Evolutionary conservation across 1,140 invertebrate species (phyloP).

Genomic region (Ectropis grisescens): DNA sequence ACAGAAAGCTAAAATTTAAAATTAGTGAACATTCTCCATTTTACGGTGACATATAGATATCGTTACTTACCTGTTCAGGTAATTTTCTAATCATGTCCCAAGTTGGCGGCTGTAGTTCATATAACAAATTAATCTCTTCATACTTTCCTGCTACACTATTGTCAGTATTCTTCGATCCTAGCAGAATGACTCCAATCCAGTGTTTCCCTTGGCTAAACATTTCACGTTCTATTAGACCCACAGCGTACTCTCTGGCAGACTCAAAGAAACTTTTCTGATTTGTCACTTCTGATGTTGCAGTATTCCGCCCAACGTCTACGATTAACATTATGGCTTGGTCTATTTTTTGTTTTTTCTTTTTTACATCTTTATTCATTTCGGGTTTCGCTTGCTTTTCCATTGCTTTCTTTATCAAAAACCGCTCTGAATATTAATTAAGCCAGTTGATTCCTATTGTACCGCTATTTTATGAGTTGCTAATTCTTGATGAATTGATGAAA

Average conservation of each 20-base stretch:
- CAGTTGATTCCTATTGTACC: too few species aligned
- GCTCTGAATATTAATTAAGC: too few species aligned
- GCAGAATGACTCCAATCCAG: slow-evolving; percentile 42
- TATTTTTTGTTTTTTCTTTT: too few species aligned
- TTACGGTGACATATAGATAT: too few species aligned
- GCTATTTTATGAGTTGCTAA: too few species aligned
- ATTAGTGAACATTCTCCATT: too few species aligned
- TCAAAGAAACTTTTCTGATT: slow-evolving; percentile 43
- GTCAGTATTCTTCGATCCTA: slow-evolving; percentile 50
- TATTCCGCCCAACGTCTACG: slow-evolving; percentile 51
- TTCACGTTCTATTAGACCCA: slow-evolving; percentile 54
- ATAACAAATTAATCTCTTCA: slow-evolving; percentile 33
- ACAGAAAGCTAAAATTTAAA: too few species aligned
- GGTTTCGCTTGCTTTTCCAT: too few species aligned
- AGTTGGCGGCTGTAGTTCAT: slow-evolving; percentile 32
- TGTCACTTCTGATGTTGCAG: slow-evolving; percentile 27
- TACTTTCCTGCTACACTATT: slow-evolving; percentile 41
- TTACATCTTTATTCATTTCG: too few species aligned
- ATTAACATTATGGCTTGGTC: slow-evolving; percentile 53
- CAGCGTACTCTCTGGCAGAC: slow-evolving; percentile 34
- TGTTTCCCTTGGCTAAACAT: slow-evolving; percentile 55
- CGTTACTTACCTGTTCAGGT: slow-evolving; percentile 41
- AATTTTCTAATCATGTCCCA: slow-evolving; percentile 53
- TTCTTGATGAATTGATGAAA: too few species aligned
- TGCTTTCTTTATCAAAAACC: too few species aligned